These are phyloP conservation scores for Miichthys miiuy DNA, from an alignment of 2,797 vertebrate genomes.

Conservation along the genomic window DNA sequence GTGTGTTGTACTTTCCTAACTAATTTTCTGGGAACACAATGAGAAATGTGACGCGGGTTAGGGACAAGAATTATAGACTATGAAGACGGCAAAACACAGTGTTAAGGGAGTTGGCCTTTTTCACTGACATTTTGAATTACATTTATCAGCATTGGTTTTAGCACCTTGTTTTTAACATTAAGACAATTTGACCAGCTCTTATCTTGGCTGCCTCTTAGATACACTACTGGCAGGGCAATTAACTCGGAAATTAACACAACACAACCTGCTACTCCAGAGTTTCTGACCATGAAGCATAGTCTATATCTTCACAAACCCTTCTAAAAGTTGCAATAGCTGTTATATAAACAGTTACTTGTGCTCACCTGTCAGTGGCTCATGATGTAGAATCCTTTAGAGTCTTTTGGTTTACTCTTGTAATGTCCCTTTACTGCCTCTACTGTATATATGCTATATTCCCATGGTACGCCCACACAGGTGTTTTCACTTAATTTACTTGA, in stretches of 20 bases:
- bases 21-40: conserved; percentile 37
- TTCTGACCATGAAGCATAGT: neutral
- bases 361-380: conserved; percentile 1
- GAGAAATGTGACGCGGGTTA: conserved; percentile 5
- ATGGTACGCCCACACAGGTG: conserved; percentile 1
- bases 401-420: neutral
- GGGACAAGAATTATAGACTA: neutral
- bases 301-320: neutral
- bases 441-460: too few relatives aligned
- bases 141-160: conserved; percentile 19
- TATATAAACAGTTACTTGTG: neutral
- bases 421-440: neutral
- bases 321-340: conserved; percentile 6
- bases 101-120: neutral
- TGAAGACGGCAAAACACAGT: conserved; percentile 3
- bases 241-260: conserved; percentile 32
- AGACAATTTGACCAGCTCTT: conserved; percentile 23
- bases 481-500: conserved; percentile 16
- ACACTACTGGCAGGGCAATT: conserved; percentile 38
- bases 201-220: conserved; percentile 34
- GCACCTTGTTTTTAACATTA: neutral
- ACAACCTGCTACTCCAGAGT: conserved; percentile 14
- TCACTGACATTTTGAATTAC: neutral
- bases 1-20: conserved; percentile 15
- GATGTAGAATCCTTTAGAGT: conserved; percentile 3